Conservation (phyloP, 2,888 invertebrate genomes). For the Polydrusus cervinus region DNA sequence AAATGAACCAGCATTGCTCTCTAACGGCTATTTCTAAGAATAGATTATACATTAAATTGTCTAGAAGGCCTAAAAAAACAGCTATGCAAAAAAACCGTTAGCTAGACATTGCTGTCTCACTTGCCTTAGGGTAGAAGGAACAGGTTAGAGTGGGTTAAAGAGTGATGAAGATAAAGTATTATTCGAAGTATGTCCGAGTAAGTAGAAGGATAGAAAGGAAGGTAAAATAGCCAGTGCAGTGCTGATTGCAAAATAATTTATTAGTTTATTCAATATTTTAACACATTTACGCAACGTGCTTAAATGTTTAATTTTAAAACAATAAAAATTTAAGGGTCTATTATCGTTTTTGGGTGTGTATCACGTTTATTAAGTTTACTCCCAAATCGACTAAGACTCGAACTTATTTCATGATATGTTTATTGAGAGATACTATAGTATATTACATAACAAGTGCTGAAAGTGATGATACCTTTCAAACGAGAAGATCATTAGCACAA, state of each 20-base stretch:
- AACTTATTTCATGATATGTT: too few species aligned
- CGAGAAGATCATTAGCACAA: too few species aligned
- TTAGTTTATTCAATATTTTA: not conserved
- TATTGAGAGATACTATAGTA: too few species aligned
- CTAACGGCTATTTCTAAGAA: constrained; percentile 24
- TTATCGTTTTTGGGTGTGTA: too few species aligned
- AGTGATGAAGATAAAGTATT: constrained; percentile 53
- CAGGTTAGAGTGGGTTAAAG: constrained; percentile 40
- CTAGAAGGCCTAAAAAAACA: constrained; percentile 32
- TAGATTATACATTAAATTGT: constrained; percentile 41
- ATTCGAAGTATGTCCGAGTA: constrained; percentile 47
- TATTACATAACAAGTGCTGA: too few species aligned
- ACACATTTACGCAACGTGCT: too few species aligned
- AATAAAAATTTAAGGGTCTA: too few species aligned
- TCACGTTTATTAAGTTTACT: too few species aligned
- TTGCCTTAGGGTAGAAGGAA: constrained; percentile 43
- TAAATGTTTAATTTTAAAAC: too few species aligned
- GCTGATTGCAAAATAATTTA: constrained; percentile 14
- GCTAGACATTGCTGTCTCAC: constrained; percentile 45
- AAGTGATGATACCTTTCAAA: too few species aligned
- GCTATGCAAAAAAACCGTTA: constrained; percentile 45
- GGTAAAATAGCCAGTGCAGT: constrained; percentile 44
- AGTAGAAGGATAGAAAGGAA: constrained; percentile 43
- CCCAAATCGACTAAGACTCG: too few species aligned
- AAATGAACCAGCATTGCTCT: not conserved